Evolutionary conservation across 2,797 vertebrate species (phyloP).

Genomic region (Brotula barbata): DNA sequence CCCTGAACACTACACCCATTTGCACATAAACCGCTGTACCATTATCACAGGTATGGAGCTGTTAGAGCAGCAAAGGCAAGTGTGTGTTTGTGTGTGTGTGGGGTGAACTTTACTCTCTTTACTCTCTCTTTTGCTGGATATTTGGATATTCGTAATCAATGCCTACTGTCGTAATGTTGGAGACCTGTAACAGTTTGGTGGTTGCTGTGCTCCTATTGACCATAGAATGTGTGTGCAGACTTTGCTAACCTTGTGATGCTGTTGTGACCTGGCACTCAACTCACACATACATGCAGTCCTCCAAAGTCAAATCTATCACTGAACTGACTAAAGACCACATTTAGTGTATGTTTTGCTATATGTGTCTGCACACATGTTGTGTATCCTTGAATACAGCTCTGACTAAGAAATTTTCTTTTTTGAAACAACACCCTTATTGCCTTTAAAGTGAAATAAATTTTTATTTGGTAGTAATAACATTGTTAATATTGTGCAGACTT

Average conservation of each 20-base stretch:
- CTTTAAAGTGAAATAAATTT: neutral
- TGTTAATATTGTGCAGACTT: no score
- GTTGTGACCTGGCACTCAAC: constrained; percentile 21
- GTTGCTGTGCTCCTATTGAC: constrained; percentile 24
- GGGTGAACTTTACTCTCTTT: constrained; percentile 40
- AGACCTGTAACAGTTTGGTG: neutral
- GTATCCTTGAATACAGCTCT: neutral
- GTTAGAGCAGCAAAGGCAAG: neutral
- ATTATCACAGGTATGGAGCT: constrained; percentile 23
- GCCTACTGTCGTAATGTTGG: constrained; percentile 1
- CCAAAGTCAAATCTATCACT: constrained; percentile 45
- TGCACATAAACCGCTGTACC: neutral
- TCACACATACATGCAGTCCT: constrained; percentile 26
- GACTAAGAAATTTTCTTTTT: neutral
- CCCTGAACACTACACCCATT: no score
- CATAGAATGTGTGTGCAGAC: constrained; percentile 33
- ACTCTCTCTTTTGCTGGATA: constrained; percentile 10
- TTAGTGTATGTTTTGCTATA: neutral
- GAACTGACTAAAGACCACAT: constrained; percentile 23
- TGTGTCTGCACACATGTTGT: neutral
- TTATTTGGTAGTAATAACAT: no score
- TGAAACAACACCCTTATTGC: neutral
- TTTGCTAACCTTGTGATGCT: constrained; percentile 2
- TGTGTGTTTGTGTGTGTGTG: constrained; percentile 9
- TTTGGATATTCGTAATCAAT: constrained; percentile 14